Base-by-base conservation (phyloP, 2,113 vertebrate genomes). In the Caretta caretta region DNA sequence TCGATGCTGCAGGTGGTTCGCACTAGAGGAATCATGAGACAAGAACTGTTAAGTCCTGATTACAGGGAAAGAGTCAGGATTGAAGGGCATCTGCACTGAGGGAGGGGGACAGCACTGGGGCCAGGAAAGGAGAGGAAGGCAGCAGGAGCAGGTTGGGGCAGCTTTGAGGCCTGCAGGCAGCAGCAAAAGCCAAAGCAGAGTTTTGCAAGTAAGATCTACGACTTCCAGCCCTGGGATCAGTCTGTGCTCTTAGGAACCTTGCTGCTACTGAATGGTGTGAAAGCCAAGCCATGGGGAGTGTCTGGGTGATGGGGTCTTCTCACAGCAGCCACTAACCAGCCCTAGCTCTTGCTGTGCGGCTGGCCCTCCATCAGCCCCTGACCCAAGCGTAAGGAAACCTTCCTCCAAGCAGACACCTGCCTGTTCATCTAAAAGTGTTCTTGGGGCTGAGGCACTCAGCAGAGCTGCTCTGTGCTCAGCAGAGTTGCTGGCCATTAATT, bases 391-490 rank as follows among this genome's bases (percentile, higher is more conserved):
- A 92, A 89, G 80, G 78, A 65, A 87, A 56, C 62, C 79, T 53
- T 38, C n/a, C 2, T 57, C 48, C n/a, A 22, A 27, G 65, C 27
- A 80, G 86, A 12, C 1, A 2, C 76, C 51, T 50, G 49, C 38
- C 38, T 31, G 48, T 31, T 81, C 57, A 31, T 62, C 11, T 46
- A 59, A 10, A n/a, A 76, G 59, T 46, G 75, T 49, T 48, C 0
- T 0, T 6, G 42, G 1, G 1, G 83, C 86, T 29, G 76, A 82
- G n/a, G 82, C 59, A 53, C 42, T 0, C 0, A 69, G 13, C 57
- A 13, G 56, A 3, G 5, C 86, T 17, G 48, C 62, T 42, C 42
- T 42, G 42, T 42, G 42, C 42, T 42, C 42, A 5, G 42, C 42
- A 42, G 42, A 42, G 42, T 5, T 56, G 57, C 57, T 59, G 57